Conservation (phyloP, 1,140 invertebrate genomes). For the Leptonema lineaticorne region DNA sequence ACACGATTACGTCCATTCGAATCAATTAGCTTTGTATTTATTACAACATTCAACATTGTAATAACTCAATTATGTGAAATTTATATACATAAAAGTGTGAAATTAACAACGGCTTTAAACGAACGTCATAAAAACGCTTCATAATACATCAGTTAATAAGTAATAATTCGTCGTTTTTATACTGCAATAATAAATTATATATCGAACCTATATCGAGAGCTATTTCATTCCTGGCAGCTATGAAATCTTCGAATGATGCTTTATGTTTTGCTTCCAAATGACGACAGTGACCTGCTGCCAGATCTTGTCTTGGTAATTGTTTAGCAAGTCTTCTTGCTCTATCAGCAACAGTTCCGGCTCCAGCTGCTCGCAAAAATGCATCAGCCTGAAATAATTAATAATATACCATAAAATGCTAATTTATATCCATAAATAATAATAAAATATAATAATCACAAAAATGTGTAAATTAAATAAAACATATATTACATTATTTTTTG, state of each 20-base stretch:
- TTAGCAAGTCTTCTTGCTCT: constrained; percentile 63
- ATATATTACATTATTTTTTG: too few relatives aligned
- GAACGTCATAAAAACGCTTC: too few relatives aligned
- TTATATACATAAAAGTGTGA: too few relatives aligned
- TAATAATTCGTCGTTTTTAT: background rate
- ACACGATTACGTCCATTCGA: too few relatives aligned
- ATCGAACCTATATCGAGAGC: constrained; percentile 91
- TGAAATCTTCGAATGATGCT: constrained; percentile 84
- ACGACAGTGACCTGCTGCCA: constrained; percentile 84
- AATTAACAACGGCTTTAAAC: too few relatives aligned
- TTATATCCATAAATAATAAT: background rate
- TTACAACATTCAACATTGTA: too few relatives aligned
- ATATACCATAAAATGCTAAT: background rate
- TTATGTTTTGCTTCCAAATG: constrained; percentile 77
- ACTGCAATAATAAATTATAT: constrained; percentile 36
- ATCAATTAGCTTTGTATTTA: too few relatives aligned
- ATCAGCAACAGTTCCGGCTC: constrained; percentile 47
- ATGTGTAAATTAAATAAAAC: background rate
- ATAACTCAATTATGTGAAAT: too few relatives aligned
- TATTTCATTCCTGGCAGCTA: constrained; percentile 89
- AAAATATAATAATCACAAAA: background rate
- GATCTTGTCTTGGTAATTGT: constrained; percentile 93
- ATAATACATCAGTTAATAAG: too few relatives aligned
- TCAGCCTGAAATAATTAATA: constrained; percentile 55
- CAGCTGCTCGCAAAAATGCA: constrained; percentile 51